Conservation (phyloP, 2,888 invertebrate genomes). For the Drosophila mettleri region DNA sequence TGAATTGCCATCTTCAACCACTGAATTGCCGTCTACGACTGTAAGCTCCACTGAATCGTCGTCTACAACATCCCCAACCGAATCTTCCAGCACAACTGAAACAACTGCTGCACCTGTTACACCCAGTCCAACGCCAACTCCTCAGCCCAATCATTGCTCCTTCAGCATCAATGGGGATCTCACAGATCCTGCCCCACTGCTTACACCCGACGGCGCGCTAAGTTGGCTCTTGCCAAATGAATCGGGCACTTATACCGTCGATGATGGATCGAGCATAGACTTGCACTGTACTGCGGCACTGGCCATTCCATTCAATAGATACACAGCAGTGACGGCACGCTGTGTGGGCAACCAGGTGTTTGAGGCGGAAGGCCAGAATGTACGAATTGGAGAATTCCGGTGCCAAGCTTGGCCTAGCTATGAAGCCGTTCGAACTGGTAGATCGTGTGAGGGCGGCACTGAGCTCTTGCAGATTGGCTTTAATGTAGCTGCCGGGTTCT, state of each 20-base stretch:
- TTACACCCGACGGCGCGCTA: constrained; percentile 84
- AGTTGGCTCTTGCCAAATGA: constrained; percentile 74
- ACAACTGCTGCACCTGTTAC: constrained; percentile 21
- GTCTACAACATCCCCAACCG: too few relatives aligned
- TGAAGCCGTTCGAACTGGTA: constrained; percentile 69
- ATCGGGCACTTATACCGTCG: constrained; percentile 66
- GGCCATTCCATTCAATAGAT: constrained; percentile 51
- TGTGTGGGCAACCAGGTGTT: constrained; percentile 76
- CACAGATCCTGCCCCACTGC: constrained; percentile 87
- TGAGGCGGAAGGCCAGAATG: constrained; percentile 62
- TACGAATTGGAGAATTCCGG: constrained; percentile 72
- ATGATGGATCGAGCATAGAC: constrained; percentile 73
- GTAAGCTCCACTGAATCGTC: constrained; percentile 9
- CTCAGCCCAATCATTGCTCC: constrained; percentile 54
- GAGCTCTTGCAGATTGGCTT: constrained; percentile 84
- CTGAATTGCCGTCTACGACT: neutral
- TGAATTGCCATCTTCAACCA: constrained; percentile 1
- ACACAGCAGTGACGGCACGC: constrained; percentile 70
- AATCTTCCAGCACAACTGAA: constrained; percentile 15
- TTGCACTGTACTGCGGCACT: constrained; percentile 76
- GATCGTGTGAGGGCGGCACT: constrained; percentile 77
- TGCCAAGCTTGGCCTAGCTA: constrained; percentile 81
- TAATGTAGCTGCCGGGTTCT: constrained; percentile 69
- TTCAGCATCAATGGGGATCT: constrained; percentile 72
- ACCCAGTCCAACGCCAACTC: constrained; percentile 32